Percentiles rank a stretch among this genome's conserved stretches.
These are phyloP conservation scores for Agrilus cyanescens DNA, from an alignment of 2,888 invertebrate genomes.

Conservation along the genomic window DNA sequence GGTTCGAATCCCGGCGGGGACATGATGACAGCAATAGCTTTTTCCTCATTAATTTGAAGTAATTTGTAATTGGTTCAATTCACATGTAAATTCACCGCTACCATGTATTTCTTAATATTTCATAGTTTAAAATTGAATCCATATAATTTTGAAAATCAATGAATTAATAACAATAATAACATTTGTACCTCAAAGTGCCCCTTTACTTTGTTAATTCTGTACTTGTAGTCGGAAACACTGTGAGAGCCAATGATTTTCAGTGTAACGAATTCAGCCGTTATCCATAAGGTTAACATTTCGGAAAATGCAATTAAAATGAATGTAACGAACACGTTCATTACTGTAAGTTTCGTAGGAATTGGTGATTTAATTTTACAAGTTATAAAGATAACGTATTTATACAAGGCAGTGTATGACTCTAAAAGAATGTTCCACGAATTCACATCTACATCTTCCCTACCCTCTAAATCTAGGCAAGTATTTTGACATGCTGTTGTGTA, in stretches of 20 bases:
- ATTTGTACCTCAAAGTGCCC: slow-evolving; percentile 10
- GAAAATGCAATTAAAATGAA: slow-evolving; percentile 3
- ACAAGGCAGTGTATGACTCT: too few relatives aligned
- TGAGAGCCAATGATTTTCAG: slow-evolving; percentile 9
- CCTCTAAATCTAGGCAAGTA: too few relatives aligned
- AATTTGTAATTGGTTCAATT: too few relatives aligned
- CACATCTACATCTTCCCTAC: too few relatives aligned
- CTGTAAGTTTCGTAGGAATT: slow-evolving; percentile 4
- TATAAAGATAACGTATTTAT: too few relatives aligned
- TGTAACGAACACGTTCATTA: slow-evolving; percentile 5
- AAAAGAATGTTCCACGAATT: too few relatives aligned
- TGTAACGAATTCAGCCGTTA: slow-evolving; percentile 12
- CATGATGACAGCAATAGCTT: too few relatives aligned
- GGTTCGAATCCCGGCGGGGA: too few relatives aligned
- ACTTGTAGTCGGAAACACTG: slow-evolving; percentile 11
- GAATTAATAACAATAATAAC: background rate
- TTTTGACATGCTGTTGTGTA: slow-evolving; percentile 5
- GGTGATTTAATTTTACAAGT: too few relatives aligned
- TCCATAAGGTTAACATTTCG: slow-evolving; percentile 5
- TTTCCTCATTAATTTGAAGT: too few relatives aligned
- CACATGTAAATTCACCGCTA: too few relatives aligned
- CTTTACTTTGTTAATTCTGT: slow-evolving; percentile 11
- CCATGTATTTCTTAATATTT: too few relatives aligned
- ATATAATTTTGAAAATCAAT: background rate
- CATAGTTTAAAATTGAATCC: background rate